These are phyloP conservation scores for Xerus inauris DNA, from an alignment of 2,113 vertebrate genomes.

Conservation along the genomic window DNA sequence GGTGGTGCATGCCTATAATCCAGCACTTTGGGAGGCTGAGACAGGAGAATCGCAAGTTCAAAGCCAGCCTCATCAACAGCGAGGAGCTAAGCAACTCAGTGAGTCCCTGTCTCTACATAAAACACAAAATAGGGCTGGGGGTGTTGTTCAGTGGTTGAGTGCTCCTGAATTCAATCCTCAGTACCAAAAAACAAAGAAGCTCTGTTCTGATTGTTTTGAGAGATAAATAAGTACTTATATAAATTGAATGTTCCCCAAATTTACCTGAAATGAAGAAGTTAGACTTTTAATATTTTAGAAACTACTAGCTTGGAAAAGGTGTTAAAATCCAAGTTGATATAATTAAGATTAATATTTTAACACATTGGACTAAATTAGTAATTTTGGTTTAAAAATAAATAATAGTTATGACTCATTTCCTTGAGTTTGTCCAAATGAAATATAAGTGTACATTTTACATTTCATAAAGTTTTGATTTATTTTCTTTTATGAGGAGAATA, in stretches of 20 bases:
- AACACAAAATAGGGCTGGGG: too few species aligned
- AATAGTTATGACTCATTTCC: background rate
- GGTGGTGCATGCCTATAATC: too few species aligned
- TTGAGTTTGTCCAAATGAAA: slow-evolving; percentile 35
- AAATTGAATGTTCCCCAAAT: background rate
- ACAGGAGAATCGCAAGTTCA: too few species aligned
- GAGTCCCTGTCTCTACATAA: too few species aligned
- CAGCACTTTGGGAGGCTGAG: too few species aligned
- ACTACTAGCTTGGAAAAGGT: background rate
- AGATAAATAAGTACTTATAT: background rate
- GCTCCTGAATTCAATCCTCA: too few species aligned
- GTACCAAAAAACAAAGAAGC: too few species aligned
- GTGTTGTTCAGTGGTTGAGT: too few species aligned
- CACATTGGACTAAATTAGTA: background rate
- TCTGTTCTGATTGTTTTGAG: background rate
- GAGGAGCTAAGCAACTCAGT: too few species aligned
- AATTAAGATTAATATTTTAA: slow-evolving; percentile 19
- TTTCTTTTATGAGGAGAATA: background rate
- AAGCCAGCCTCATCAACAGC: too few species aligned
- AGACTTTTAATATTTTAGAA: slow-evolving; percentile 34
- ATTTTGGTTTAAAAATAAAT: slow-evolving; percentile 48
- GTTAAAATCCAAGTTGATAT: background rate
- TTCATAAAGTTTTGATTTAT: slow-evolving; percentile 41
- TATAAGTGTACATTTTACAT: background rate
- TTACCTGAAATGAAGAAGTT: slow-evolving; percentile 17